phyloP scores from a whole-genome alignment of 2,113 vertebrate species.

The Daphoenositta chrysoptera region DNA sequence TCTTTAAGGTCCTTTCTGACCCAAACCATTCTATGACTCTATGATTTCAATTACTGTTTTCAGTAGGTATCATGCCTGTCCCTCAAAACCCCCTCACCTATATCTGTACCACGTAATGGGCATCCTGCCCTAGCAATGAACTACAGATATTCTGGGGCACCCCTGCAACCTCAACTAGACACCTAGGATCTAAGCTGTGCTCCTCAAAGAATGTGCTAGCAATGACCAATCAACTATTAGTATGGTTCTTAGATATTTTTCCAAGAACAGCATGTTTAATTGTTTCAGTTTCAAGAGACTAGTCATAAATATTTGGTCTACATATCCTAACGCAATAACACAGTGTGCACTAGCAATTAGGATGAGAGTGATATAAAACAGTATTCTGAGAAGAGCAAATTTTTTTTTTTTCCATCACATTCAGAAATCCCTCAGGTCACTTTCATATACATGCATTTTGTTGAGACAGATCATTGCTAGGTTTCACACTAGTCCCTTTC shows the following conservation, averaged over 20 bases:
- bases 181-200: neutral
- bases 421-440: neutral
- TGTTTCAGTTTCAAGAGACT: neutral
- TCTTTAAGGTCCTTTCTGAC: neutral
- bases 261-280: neutral
- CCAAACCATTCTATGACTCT: neutral
- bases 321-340: neutral
- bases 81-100: neutral
- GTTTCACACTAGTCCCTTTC: neutral
- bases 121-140: neutral
- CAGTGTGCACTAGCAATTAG: neutral
- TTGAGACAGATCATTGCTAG: neutral
- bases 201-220: neutral
- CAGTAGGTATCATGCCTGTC: neutral
- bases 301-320: neutral
- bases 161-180: neutral
- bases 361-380: neutral
- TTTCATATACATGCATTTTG: neutral
- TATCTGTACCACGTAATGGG: neutral
- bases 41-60: neutral
- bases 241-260: neutral
- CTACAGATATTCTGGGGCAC: neutral
- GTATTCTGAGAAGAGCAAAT: neutral
- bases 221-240: neutral
- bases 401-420: neutral